Conservation (phyloP, 1,140 invertebrate genomes). For the Psilanteris sp. region DNA sequence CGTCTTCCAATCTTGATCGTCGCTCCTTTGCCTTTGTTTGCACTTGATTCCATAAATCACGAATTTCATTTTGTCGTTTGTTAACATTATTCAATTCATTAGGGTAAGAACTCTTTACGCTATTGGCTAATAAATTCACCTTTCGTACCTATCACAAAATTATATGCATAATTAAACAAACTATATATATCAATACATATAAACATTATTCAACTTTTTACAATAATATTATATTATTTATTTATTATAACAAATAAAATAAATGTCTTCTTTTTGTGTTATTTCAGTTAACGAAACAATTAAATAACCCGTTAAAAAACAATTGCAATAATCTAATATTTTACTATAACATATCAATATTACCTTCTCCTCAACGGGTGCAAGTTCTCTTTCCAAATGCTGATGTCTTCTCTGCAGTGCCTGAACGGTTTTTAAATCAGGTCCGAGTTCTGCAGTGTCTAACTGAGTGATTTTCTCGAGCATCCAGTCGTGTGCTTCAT, state of each 20-base stretch:
- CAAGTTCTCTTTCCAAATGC: constrained; percentile 92
- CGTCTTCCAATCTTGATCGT: constrained; percentile 90
- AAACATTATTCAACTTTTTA: too few relatives aligned
- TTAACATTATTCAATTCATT: constrained; percentile 93
- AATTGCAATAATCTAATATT: too few relatives aligned
- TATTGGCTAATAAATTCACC: constrained; percentile 88
- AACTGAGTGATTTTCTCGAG: constrained; percentile 93
- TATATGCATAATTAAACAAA: too few relatives aligned
- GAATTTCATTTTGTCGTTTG: constrained; percentile 90
- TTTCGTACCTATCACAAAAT: constrained; percentile 81
- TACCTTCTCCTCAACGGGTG: constrained; percentile 94
- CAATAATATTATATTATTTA: too few relatives aligned
- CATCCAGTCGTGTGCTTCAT: constrained; percentile 97
- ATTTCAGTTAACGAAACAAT: too few relatives aligned
- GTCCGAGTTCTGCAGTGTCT: constrained; percentile 88
- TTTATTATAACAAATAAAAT: too few relatives aligned
- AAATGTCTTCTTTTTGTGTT: too few relatives aligned
- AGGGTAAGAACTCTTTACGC: constrained; percentile 94
- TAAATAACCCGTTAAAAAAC: too few relatives aligned
- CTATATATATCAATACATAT: too few relatives aligned
- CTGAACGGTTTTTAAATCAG: constrained; percentile 94
- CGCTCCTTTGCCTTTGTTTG: constrained; percentile 90
- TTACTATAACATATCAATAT: too few relatives aligned
- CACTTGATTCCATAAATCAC: constrained; percentile 92
- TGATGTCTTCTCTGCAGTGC: constrained; percentile 93